phyloP scores from a whole-genome alignment of 2,113 vertebrate genomes.

The Anguilla japonica region DNA sequence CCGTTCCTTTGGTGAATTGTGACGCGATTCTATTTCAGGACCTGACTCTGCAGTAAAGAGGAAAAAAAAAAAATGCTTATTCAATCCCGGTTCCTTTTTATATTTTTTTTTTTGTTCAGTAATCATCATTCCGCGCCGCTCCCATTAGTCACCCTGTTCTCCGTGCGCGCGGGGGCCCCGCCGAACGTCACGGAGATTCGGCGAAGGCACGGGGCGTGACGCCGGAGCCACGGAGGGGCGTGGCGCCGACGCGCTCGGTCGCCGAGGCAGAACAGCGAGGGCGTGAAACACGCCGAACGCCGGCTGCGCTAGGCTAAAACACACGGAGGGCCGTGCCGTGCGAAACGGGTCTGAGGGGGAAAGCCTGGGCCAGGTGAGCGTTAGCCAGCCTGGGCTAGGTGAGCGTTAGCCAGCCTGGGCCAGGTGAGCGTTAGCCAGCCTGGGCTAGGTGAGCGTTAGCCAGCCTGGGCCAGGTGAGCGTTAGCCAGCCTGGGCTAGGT shows the following conservation, averaged over 20 bases:
- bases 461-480: background rate
- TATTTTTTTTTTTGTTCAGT: background rate
- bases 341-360: background rate
- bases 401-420: background rate
- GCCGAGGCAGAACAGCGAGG: background rate
- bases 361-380: background rate
- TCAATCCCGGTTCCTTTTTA: constrained; percentile 11
- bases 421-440: background rate
- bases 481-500: background rate
- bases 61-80: constrained; percentile 14
- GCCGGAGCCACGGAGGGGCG: background rate
- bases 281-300: background rate
- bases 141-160: constrained; percentile 21
- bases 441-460: no score
- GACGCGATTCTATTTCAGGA: constrained; percentile 29
- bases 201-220: background rate
- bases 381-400: background rate
- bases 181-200: background rate
- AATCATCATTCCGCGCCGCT: constrained; percentile 22
- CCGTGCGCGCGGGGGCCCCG: background rate
- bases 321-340: background rate
- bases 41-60: constrained; percentile 24
- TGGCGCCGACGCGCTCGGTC: background rate
- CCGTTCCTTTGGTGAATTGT: constrained; percentile 15
- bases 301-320: no score